A percentile compares a stretch with the other conserved stretches of the same genome.
phyloP scores from a whole-genome alignment of 2,797 vertebrate species.

The Pipistrellus pipistrellus region DNA sequence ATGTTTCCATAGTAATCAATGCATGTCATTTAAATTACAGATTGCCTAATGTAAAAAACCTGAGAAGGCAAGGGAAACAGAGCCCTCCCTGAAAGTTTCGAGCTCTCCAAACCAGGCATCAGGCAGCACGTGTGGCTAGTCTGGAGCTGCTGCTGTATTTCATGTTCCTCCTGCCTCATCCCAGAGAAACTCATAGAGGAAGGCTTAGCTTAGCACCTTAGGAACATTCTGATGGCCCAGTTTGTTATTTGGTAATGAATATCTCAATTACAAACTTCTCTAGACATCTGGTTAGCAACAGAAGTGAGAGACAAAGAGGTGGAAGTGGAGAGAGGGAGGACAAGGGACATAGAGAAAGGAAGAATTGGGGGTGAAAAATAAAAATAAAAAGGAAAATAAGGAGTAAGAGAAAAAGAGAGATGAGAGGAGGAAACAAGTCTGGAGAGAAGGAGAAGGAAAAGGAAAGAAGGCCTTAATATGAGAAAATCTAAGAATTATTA shows the following conservation, averaged over 20 bases:
- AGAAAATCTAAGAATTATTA: neutral
- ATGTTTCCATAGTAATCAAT: constrained; percentile 69
- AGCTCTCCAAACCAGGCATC: neutral
- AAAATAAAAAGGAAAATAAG: neutral
- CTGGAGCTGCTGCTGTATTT: neutral
- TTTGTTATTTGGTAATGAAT: neutral
- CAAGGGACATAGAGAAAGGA: neutral
- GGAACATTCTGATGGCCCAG: neutral
- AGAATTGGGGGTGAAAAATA: neutral
- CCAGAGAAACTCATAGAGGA: neutral
- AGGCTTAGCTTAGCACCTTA: neutral
- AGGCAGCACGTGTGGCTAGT: neutral
- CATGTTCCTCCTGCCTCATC: neutral
- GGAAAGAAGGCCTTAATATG: neutral
- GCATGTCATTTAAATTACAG: constrained; percentile 79
- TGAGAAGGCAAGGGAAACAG: neutral
- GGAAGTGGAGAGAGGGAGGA: no score
- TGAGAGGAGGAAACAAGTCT: no score
- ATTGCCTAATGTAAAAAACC: constrained; percentile 31
- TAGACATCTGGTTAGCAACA: neutral
- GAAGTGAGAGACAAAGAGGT: neutral
- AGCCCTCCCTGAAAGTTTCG: neutral
- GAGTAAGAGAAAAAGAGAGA: neutral
- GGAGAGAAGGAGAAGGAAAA: neutral
- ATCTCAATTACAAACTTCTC: neutral